Evolutionary conservation across 2,888 invertebrate genomes (phyloP), one percentile per base, ranked within the genome.

Genomic region (Aricia artaxerxes): DNA sequence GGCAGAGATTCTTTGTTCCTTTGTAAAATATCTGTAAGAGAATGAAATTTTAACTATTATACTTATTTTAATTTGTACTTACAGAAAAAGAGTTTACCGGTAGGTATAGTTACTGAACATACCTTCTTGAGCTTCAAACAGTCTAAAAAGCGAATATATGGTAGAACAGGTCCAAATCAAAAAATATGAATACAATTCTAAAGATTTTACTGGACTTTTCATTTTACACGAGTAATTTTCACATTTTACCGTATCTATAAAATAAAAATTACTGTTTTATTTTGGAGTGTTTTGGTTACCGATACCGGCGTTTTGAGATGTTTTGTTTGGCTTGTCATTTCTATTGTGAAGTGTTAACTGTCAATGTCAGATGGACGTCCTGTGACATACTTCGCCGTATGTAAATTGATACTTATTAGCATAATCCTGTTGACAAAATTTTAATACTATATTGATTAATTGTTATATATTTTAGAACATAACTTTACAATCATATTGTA

Each of bases 91-190:
- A 16, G 16, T 7, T 31, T 69, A 44, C 31, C 5, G 16, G 4
- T n/a, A 31, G 16, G 4, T n/a, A 31, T n/a, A 35, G 6, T 0
- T 72, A 38, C 16, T 7, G 78, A n/a, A 49, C 87, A 90, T 92
- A 96, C 96, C 93, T 84, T 90, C 91, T 85, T 95, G 95, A 79
- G 92, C 90, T 73, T 89, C 84, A 84, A 92, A 91, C 83, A 96
- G 92, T 84, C 93, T 91, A 84, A 94, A 95, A 78, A 96, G 88
- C 2, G 95, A 94, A 89, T 95, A 96, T 79, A 95, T 84, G 83
- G 96, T 95, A 38, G 94, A 94, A 60, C 87, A 85, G 76, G 86
- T 94, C 96, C 96, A 97, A 81, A 92, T 84, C 82, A 86, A 81
- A 83, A 95, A 94, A 88, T 95, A 95, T 78, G 92, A 73, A 78